Base-by-base conservation (phyloP, 2,797 vertebrate species). In the Liparis tanakae region DNA sequence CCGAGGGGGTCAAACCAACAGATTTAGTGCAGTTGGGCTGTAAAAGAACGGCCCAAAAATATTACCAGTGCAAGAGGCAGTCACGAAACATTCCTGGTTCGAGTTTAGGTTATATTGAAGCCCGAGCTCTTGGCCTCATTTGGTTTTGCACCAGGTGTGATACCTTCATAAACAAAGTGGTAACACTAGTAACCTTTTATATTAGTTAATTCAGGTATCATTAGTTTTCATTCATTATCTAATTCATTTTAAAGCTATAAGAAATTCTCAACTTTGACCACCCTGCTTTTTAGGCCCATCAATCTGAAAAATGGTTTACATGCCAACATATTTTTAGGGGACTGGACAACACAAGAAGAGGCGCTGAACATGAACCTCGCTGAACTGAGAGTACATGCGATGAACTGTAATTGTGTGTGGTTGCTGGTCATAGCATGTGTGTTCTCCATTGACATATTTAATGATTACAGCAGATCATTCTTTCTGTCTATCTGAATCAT, bases 401-500 rank as follows among this genome's bases (percentile, higher is more conserved):
- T 25, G 3, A 46, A 34, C 10, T 15, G 14, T 67, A 53, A 74
- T 61, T 58, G 54, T 1, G 2, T 55, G 62, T 43, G 37, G 48
- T 73, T 48, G 59, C 75, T 51, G 77, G 51, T 74, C 67, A 76
- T 41, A n/a, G 62, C 34, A 43, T 72, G 67, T 80, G 66, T 80
- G 62, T 76, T 79, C 74, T 79, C 34, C 76, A 59, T 34, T 60
- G 59, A 43, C 73, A 79, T 72, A 36, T 77, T 54, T 65, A 51
- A 79, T 57, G 55, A 75, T 76, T 83, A 63, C 66, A 75, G 54
- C 67, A 72, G 67, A 13, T 77, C 71, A 62, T 72, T 82, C 75
- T 68, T 72, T 82, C 75, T 68, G 9, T 73, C 68, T 36, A 67
- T 72, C 69, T 67, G 65, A 83, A 81, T 86, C 75, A 79, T 76